phyloP scores from a whole-genome alignment of 2,113 vertebrate species.

The Neolamprologus caudopunctatus region DNA sequence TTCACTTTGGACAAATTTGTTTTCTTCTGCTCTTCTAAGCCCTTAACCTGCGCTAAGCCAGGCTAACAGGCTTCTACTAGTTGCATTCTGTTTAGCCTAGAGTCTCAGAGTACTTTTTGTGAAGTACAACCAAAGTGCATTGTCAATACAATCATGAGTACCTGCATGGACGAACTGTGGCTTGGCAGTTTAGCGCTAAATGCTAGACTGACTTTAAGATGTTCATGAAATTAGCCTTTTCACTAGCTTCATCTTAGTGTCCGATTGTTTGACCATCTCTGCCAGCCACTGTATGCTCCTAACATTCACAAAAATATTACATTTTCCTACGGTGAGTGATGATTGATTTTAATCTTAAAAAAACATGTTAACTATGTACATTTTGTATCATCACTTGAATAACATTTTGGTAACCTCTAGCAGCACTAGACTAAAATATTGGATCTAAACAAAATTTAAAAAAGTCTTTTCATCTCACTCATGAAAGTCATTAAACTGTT shows the following conservation, averaged over 20 bases:
- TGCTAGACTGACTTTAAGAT: background rate
- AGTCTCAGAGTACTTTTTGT: background rate
- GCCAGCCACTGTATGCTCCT: background rate
- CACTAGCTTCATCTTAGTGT: background rate
- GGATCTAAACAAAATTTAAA: background rate
- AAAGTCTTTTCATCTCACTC: background rate
- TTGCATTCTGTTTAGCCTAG: background rate
- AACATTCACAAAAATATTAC: background rate
- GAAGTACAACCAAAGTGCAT: background rate
- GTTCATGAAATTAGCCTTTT: background rate
- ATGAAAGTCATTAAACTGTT: background rate
- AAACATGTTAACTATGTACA: background rate
- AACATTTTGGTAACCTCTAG: background rate
- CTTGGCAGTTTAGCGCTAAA: background rate
- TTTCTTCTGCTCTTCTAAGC: background rate
- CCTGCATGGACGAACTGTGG: background rate
- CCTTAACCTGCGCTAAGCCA: background rate
- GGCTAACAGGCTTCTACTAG: background rate
- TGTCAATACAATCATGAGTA: background rate
- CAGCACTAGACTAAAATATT: background rate
- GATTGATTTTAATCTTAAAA: background rate
- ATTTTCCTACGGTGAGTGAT: background rate
- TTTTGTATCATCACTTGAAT: background rate
- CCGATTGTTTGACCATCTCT: background rate
- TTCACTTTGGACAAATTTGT: background rate